These are phyloP conservation scores for Oopsacas minuta DNA, from an alignment of 37 sponge, comb jelly and placozoan genomes.

Conservation along the genomic window DNA sequence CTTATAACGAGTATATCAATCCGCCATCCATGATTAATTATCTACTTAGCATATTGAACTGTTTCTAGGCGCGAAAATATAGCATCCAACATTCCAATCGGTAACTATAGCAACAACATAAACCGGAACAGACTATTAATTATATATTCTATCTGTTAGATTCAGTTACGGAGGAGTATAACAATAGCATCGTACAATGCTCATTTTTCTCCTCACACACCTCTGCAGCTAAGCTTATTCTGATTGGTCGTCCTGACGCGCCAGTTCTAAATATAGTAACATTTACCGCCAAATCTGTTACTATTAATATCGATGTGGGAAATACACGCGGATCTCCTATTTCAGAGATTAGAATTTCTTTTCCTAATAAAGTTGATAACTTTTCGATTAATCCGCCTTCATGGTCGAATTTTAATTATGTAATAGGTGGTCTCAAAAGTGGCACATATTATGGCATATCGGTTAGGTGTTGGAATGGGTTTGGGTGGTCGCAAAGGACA, in stretches of 20 bases:
- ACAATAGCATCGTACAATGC: not conserved
- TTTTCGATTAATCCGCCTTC: not conserved
- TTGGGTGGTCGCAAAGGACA: not conserved
- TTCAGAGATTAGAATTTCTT: not conserved
- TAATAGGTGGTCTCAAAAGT: not conserved
- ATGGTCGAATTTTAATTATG: not conserved
- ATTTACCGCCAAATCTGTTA: not conserved
- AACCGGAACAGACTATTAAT: too few relatives aligned
- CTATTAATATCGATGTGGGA: not conserved
- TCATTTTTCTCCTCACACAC: not conserved
- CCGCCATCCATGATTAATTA: too few relatives aligned
- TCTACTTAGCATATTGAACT: too few relatives aligned
- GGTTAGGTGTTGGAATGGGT: conserved; percentile 7
- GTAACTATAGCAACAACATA: too few relatives aligned
- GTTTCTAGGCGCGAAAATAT: too few relatives aligned
- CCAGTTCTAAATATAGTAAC: conserved; percentile 8
- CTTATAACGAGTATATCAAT: too few relatives aligned
- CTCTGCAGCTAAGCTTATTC: not conserved
- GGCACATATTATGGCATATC: not conserved
- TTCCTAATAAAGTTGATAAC: not conserved
- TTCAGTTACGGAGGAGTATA: not conserved
- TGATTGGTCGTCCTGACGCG: not conserved
- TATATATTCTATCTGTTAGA: too few relatives aligned
- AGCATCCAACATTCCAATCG: too few relatives aligned
- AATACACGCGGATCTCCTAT: not conserved